phyloP scores from a whole-genome alignment of 23 tunicate genomes.

The Diplosoma virens region DNA sequence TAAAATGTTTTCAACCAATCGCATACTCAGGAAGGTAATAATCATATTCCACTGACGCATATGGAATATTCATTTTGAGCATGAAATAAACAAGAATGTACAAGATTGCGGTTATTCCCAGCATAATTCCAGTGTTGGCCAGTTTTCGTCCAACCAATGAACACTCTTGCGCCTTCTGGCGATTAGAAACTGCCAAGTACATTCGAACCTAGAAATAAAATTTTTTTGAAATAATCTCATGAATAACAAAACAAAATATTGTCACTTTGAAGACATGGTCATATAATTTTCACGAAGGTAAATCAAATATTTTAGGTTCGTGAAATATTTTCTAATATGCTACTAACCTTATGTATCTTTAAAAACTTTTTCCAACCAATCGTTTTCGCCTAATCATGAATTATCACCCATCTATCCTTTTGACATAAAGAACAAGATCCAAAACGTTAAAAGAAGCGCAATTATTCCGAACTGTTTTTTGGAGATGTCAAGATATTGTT shows the following conservation, averaged over 20 bases:
- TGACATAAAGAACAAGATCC: no score
- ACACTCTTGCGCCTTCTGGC: constrained; percentile 59
- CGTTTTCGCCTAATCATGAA: no score
- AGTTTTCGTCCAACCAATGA: constrained; percentile 63
- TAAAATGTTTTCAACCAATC: neutral
- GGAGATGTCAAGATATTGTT: no score
- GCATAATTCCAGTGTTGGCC: constrained; percentile 72
- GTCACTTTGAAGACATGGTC: no score
- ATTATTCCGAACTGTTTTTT: no score
- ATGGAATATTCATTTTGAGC: constrained; percentile 64
- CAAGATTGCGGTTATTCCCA: constrained; percentile 65
- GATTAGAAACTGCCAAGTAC: constrained; percentile 39
- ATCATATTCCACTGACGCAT: constrained; percentile 72
- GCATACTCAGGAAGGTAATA: constrained; percentile 70
- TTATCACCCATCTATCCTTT: no score
- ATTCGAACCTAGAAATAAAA: constrained; percentile 51
- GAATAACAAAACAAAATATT: neutral
- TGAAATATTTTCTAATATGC: no score
- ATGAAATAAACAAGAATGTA: constrained; percentile 40
- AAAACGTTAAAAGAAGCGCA: no score
- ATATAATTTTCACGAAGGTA: no score
- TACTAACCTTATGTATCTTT: no score
- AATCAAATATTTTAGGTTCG: no score
- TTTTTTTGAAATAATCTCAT: neutral
- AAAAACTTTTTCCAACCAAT: no score